Base-by-base conservation (phyloP, 2,888 invertebrate species). In the Dascillus cervinus region DNA sequence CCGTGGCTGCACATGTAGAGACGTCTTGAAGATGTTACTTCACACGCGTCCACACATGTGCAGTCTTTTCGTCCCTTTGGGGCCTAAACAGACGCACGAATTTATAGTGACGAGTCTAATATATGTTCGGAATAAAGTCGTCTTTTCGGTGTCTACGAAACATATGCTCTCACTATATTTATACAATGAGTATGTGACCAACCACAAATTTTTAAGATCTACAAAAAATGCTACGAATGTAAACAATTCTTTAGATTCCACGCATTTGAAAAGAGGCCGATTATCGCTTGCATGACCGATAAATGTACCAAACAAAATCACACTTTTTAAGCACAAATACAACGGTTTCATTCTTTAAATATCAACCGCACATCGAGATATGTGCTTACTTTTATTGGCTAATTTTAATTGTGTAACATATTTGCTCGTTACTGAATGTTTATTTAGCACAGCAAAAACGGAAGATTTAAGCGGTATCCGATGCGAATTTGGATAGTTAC, bases 31-130 rank as follows among this genome's bases (percentile, higher is more conserved):
- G 54, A 52, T 56, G 56, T 53, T 60, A 59, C 57, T 58, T 60
- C 59, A 58, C 59, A 58, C 59, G 47, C 52, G 45, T 56, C 52
- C 56, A 59, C 59, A 59, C 56, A 54, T 59, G 58, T 50, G 49
- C 43, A 42, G 40, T 46, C n/a, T n/a, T 41, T 36, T 40, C 39
- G 44, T 39, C 47, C 50, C 47, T 48, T 45, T 37, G 39, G 39
- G 39, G 27, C 32, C 29, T 29, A 22, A 19, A 17, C 4, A 4
- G 17, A 17, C 8, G 17, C 17, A 17, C 17, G 17, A 17, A 17
- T 8, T 17, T 17, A 8, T 17, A 17, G 17, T 8, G 8, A 17
- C 17, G n/a, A n/a, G n/a, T n/a, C n/a, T n/a, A n/a, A n/a, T n/a
- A n/a, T n/a, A n/a, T n/a, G 11, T 24, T 28, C 22, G 34, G 31